Conservation (phyloP, 2,888 invertebrate genomes). For the Suillia variegata region DNA sequence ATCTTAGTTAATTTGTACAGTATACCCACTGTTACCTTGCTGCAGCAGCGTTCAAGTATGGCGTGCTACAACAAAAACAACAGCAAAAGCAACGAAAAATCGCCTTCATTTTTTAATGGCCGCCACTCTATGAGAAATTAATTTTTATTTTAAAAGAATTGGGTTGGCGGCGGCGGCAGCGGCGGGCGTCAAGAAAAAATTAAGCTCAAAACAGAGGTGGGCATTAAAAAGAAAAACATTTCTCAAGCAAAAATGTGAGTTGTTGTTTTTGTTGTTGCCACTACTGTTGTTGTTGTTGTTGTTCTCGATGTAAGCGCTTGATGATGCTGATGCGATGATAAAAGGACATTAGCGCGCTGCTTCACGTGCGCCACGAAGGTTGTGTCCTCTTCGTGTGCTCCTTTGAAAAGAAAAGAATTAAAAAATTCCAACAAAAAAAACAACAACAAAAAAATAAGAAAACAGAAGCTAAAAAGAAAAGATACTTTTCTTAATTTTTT, state of each 20-base stretch:
- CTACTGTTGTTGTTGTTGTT: slow-evolving; percentile 2
- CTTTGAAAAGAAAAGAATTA: slow-evolving; percentile 4
- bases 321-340: slow-evolving; percentile 9
- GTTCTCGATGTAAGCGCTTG: no score
- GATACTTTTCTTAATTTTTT: neutral
- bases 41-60: slow-evolving; percentile 4
- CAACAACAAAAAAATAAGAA: neutral
- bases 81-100: no score
- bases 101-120: slow-evolving; percentile 34
- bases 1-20: no score
- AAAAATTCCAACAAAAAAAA: neutral
- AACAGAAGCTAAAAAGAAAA: slow-evolving; percentile 10
- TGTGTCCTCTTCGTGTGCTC: neutral
- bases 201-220: slow-evolving; percentile 13
- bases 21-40: no score
- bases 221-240: slow-evolving; percentile 23
- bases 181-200: slow-evolving; percentile 14
- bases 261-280: neutral
- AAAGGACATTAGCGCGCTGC: slow-evolving; percentile 8
- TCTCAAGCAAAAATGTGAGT: slow-evolving; percentile 19
- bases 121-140: slow-evolving; percentile 35
- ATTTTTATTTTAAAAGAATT: slow-evolving; percentile 31
- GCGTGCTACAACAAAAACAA: no score
- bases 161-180: slow-evolving; percentile 19
- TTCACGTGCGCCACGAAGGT: slow-evolving; percentile 5